Percentiles rank a stretch among this genome's conserved stretches.
phyloP scores from a whole-genome alignment of 2,113 vertebrate species.

The Myotis davidii region DNA sequence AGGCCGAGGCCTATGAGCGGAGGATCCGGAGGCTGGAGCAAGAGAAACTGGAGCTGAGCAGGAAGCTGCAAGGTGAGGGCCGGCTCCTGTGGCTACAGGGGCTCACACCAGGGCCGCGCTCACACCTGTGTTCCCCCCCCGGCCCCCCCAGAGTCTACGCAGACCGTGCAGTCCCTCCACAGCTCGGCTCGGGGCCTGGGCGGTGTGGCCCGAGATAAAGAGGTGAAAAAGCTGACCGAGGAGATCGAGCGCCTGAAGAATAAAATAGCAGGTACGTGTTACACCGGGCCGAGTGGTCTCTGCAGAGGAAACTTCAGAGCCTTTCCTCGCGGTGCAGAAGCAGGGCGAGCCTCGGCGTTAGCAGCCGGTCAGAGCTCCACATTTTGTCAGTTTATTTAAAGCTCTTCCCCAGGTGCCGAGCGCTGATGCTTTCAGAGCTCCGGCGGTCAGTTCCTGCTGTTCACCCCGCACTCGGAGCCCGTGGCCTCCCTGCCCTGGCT shows the following conservation, averaged over 20 bases:
- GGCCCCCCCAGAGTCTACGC: slow-evolving; percentile 89
- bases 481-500: too few relatives aligned
- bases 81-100: rapidly evolving
- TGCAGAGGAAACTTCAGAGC: background rate
- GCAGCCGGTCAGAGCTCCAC: background rate
- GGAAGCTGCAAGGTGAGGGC: slow-evolving; percentile 93
- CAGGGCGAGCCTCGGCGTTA: background rate
- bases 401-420: background rate
- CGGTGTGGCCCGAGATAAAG: slow-evolving; percentile 90
- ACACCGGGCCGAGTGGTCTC: background rate
- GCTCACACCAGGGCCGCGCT: rapidly evolving
- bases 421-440: too few relatives aligned
- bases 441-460: too few relatives aligned
- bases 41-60: slow-evolving; percentile 95
- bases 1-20: slow-evolving; percentile 93
- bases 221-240: slow-evolving; percentile 96
- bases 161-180: slow-evolving; percentile 90
- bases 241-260: slow-evolving; percentile 96
- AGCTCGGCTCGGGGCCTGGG: slow-evolving; percentile 86
- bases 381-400: background rate
- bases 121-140: background rate
- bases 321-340: background rate
- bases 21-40: slow-evolving; percentile 94
- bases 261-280: slow-evolving; percentile 91
- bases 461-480: too few relatives aligned